Evolutionary conservation across 2,113 vertebrate genomes (phyloP), one percentile per base, ranked within the genome.

Genomic region (Cygnus buccinator): DNA sequence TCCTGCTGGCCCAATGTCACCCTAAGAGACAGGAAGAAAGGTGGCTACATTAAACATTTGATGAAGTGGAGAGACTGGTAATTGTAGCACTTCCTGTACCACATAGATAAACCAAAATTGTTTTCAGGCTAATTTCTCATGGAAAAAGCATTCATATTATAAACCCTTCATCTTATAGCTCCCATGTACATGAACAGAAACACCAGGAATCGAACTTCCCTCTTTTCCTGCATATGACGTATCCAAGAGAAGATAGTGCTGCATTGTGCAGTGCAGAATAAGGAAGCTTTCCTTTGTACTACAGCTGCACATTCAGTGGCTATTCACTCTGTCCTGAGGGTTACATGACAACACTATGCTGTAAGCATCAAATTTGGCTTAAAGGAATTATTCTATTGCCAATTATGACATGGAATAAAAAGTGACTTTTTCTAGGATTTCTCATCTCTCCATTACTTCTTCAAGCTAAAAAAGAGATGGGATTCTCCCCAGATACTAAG

Each of bases 1-100:
- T 97, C 99, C 99, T 86, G 98, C 95, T 57, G 98, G 97, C 75
- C 99, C 99, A 13, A 94, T 74, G 39, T 96, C 98, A 66, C 99
- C 99, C 99, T 99, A 86, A 6, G 48, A 93, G 75, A 93, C 48
- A 97, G 62, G 57, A 95, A 97, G 82, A 90, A 74, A 89, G 6
- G 81, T 29, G 17, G 72, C 20, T 77, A 23, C 35, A 77, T 82
- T 93, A 68, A 95, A 28, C 3, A 22, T 58, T 68, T 66, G 44
- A 55, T 68, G 33, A 85, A 91, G 65, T 18, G 9, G 13, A 79
- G 28, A 87, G 41, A 54, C 22, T 67, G 23, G 14, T 59, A 87
- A 88, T 3, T 7, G 5, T 9, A 22, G 10, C 10, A 46, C 39
- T 41, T 77, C 46, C 35, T 77, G 31, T 12, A 54, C 9, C 33